These are phyloP conservation scores for Stenchaetothrips biformis DNA, from an alignment of 2,888 invertebrate species.

Conservation along the genomic window DNA sequence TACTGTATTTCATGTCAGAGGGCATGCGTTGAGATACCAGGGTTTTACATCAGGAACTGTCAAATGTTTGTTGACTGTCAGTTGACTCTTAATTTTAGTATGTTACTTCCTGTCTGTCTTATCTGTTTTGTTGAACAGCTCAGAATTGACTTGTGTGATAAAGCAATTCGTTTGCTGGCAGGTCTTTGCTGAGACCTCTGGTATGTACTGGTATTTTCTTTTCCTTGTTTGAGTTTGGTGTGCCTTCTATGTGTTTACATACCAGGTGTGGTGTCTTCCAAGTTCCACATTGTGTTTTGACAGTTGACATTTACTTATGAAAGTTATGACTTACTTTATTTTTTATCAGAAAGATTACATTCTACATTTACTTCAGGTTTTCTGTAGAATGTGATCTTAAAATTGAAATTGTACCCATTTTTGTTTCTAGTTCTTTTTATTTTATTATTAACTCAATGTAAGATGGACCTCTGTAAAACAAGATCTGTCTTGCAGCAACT, in stretches of 20 bases:
- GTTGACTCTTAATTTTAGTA: not conserved
- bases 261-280: too few relatives aligned
- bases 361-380: not conserved
- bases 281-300: too few relatives aligned
- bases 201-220: too few relatives aligned
- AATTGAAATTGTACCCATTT: not conserved
- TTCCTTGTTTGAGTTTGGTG: too few relatives aligned
- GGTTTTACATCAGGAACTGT: not conserved
- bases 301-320: too few relatives aligned
- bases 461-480: not conserved
- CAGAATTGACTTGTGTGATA: too few relatives aligned
- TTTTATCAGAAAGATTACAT: not conserved
- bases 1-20: too few relatives aligned
- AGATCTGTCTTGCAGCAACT: not conserved
- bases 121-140: not conserved
- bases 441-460: not conserved
- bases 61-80: not conserved
- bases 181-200: too few relatives aligned
- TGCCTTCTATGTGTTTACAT: too few relatives aligned
- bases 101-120: conserved; percentile 16
- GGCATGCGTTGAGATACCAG: not conserved
- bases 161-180: too few relatives aligned
- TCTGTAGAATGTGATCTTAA: not conserved
- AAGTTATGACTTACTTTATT: not conserved
- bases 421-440: not conserved